Evolutionary conservation across 2,113 vertebrate genomes (phyloP).

Genomic region (Pelodiscus sinensis): DNA sequence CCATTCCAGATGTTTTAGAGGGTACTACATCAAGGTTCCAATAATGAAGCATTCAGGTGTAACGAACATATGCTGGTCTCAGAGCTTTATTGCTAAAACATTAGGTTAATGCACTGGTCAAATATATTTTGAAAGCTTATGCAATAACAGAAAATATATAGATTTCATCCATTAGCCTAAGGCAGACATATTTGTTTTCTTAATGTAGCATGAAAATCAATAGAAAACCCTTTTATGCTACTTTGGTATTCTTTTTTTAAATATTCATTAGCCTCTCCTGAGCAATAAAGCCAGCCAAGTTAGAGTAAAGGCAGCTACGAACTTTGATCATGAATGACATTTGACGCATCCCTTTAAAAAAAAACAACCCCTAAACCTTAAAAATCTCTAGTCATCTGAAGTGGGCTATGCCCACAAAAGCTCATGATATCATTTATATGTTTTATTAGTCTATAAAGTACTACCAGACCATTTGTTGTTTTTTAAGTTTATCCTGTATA

Average conservation of each 20-base stretch:
- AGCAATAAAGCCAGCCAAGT: not conserved
- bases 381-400: no score
- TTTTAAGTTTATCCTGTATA: no score
- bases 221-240: not conserved
- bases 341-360: not conserved
- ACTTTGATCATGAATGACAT: not conserved
- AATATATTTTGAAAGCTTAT: not conserved
- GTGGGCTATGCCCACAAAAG: no score
- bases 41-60: not conserved
- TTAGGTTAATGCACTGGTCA: not conserved
- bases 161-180: not conserved
- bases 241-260: not conserved
- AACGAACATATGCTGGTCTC: not conserved
- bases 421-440: no score
- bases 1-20: not conserved
- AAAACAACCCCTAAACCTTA: no score
- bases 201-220: not conserved
- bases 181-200: not conserved
- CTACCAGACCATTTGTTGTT: no score
- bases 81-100: not conserved
- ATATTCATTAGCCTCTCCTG: not conserved
- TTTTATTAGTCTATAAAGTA: no score
- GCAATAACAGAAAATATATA: not conserved
- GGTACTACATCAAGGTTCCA: fast-evolving
- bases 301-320: not conserved